Percentiles rank a stretch among this genome's conserved stretches.
Evolutionary conservation across 2,888 invertebrate species (phyloP).

Genomic region (Acheta domesticus): DNA sequence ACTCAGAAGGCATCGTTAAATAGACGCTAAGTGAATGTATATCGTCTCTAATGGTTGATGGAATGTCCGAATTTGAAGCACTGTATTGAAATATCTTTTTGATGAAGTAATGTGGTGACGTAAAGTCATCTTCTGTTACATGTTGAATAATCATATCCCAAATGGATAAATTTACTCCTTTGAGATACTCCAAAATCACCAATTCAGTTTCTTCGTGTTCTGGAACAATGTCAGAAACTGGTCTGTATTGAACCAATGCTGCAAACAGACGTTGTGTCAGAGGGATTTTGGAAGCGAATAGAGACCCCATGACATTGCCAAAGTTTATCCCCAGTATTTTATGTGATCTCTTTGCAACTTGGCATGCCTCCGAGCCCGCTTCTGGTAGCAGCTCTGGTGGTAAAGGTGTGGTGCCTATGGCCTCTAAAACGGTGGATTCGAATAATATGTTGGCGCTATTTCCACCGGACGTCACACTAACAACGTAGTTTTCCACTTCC

Average conservation of each 20-base stretch:
- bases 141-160: background rate
- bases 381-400: background rate
- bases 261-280: background rate
- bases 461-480: too few species aligned
- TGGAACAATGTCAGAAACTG: background rate
- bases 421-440: background rate
- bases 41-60: background rate
- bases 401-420: background rate
- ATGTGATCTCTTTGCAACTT: background rate
- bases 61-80: background rate
- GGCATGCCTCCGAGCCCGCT: background rate
- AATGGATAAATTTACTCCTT: background rate
- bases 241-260: background rate
- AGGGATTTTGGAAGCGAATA: background rate
- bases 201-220: background rate
- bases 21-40: background rate
- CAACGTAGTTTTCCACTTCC: background rate
- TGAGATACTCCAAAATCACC: background rate
- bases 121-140: background rate
- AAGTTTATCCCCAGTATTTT: background rate
- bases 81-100: background rate
- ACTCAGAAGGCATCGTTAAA: background rate
- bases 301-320: background rate
- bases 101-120: background rate
- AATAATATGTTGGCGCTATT: too few species aligned